Conservation (phyloP, 1,140 invertebrate genomes). For the Listronotus oregonensis region DNA sequence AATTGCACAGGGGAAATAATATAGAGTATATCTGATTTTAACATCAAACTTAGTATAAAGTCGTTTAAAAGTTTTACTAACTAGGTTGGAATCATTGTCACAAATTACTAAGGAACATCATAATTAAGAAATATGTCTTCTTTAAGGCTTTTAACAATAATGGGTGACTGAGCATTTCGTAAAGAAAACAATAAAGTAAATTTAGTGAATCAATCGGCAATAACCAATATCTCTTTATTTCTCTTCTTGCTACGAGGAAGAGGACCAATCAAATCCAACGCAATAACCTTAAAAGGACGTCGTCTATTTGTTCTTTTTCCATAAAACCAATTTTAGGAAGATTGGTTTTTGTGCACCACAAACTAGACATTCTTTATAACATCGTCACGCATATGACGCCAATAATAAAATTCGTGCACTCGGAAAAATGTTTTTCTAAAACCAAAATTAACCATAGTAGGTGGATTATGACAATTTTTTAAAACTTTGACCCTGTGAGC, state of each 20-base stretch:
- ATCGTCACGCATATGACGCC: slow-evolving; percentile 29
- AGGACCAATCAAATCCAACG: slow-evolving; percentile 54
- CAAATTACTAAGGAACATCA: slow-evolving; percentile 31
- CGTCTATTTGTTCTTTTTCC: slow-evolving; percentile 32
- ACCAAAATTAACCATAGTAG: slow-evolving; percentile 10
- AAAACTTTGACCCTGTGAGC: slow-evolving; percentile 10
- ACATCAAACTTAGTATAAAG: slow-evolving; percentile 18
- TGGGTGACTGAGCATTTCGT: slow-evolving; percentile 14
- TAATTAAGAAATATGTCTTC: slow-evolving; percentile 35
- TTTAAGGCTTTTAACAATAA: slow-evolving; percentile 30
- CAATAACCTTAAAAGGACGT: slow-evolving; percentile 40
- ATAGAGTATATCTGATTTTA: slow-evolving; percentile 27
- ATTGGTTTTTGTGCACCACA: slow-evolving; percentile 34
- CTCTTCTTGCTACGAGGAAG: slow-evolving; percentile 40
- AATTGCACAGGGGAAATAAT: slow-evolving; percentile 27
- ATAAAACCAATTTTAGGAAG: slow-evolving; percentile 18
- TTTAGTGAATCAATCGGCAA: slow-evolving; percentile 42
- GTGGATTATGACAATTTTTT: slow-evolving; percentile 22
- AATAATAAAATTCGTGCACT: slow-evolving; percentile 32
- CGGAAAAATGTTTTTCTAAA: slow-evolving; percentile 33
- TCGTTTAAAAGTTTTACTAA: slow-evolving; percentile 8
- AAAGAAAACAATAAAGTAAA: slow-evolving; percentile 31
- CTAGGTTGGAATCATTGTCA: slow-evolving; percentile 43
- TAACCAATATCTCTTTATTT: slow-evolving; percentile 49
- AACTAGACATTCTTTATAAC: slow-evolving; percentile 22